phyloP scores from a whole-genome alignment of 2,113 vertebrate species.

The Chiloscyllium plagiosum region DNA sequence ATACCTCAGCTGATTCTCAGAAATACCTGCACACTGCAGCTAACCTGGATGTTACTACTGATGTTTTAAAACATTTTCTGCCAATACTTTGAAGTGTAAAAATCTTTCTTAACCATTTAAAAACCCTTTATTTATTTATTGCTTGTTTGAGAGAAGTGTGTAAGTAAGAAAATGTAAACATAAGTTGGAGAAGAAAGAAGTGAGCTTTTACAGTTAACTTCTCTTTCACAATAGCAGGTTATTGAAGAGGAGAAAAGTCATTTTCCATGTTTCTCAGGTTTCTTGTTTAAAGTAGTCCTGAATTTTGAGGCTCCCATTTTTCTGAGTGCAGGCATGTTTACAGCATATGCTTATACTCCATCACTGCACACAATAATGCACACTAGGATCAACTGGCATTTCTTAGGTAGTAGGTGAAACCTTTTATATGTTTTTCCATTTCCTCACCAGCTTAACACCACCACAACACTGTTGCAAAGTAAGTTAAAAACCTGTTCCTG shows the following conservation, averaged over 20 bases:
- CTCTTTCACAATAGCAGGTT: neutral
- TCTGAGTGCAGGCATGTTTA: neutral
- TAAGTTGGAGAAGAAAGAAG: neutral
- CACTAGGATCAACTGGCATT: neutral
- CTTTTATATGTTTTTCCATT: neutral
- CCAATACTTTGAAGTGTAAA: neutral
- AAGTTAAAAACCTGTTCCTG: neutral
- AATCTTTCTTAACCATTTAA: neutral
- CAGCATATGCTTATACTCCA: neutral
- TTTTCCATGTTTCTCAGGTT: neutral
- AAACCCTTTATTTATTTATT: neutral
- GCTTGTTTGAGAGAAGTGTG: neutral
- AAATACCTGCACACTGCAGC: neutral
- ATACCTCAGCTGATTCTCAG: no score
- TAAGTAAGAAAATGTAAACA: neutral
- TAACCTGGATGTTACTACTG: neutral
- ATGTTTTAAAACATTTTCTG: neutral
- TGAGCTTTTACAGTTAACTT: neutral
- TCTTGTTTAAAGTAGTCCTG: neutral
- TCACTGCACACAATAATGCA: neutral
- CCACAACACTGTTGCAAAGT: neutral
- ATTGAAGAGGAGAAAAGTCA: no score
- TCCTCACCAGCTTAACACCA: neutral
- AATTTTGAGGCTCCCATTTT: neutral
- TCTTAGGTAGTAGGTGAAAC: neutral